A percentile compares a stretch with the other conserved stretches of the same genome.
Evolutionary conservation across 2,888 invertebrate species (phyloP).

Genomic region (Caenorhabditis becei): DNA sequence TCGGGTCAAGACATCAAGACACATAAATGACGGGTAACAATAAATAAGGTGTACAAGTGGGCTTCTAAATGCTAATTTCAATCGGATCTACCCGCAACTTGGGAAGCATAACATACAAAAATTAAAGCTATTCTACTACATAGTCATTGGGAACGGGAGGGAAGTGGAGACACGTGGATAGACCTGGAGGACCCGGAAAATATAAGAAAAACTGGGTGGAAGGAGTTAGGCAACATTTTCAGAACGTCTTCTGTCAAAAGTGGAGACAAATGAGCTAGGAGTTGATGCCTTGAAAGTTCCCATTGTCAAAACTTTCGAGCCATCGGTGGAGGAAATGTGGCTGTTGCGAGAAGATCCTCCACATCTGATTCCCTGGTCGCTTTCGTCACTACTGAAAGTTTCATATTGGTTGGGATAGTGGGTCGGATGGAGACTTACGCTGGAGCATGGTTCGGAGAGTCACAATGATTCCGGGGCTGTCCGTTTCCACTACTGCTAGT

Average conservation of each 20-base stretch:
- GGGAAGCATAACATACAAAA: neutral
- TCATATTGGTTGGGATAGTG: neutral
- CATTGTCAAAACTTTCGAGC: conserved; percentile 62
- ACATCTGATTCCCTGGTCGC: conserved; percentile 68
- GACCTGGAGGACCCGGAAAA: conserved; percentile 28
- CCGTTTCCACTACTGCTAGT: conserved; percentile 64
- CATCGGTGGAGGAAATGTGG: conserved; percentile 71
- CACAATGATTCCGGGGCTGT: conserved; percentile 51
- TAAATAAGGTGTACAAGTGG: too few species aligned
- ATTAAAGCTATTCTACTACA: conserved; percentile 41
- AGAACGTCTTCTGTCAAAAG: conserved; percentile 63
- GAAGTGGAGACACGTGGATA: conserved; percentile 37
- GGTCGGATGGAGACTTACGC: conserved; percentile 45
- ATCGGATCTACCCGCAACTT: conserved; percentile 4
- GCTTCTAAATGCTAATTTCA: too few species aligned
- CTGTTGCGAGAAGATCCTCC: conserved; percentile 72
- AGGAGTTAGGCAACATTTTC: conserved; percentile 82
- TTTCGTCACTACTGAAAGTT: conserved; percentile 69
- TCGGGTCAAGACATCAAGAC: conserved; percentile 18
- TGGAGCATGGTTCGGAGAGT: conserved; percentile 66
- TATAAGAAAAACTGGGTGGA: conserved; percentile 88
- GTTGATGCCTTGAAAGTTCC: conserved; percentile 66
- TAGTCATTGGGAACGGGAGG: conserved; percentile 20
- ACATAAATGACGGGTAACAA: conserved; percentile 4
- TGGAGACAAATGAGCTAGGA: conserved; percentile 63